Evolutionary conservation across 2,888 invertebrate genomes (phyloP).

Genomic region (Papilio gigon): DNA sequence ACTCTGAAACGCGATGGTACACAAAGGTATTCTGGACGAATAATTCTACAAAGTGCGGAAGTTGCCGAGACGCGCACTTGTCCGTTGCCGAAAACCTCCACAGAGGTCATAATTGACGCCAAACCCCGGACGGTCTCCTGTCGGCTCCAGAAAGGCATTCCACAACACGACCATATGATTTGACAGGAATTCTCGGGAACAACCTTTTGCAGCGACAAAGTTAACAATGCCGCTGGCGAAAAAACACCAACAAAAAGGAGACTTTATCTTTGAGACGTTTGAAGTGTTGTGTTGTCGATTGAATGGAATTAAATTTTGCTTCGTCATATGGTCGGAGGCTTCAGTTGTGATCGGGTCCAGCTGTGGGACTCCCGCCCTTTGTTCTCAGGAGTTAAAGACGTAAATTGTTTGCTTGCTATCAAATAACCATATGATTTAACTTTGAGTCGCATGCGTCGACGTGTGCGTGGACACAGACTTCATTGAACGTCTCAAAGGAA

Average conservation of each 20-base stretch:
- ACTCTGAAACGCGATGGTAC: not conserved
- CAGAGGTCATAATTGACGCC: slow-evolving; percentile 35
- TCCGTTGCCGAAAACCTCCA: slow-evolving; percentile 28
- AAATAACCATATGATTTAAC: slow-evolving; percentile 69
- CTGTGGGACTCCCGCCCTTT: slow-evolving; percentile 46
- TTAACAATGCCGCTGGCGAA: slow-evolving; percentile 26
- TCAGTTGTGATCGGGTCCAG: slow-evolving; percentile 8
- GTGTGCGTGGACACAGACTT: slow-evolving; percentile 62
- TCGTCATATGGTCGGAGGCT: slow-evolving; percentile 39
- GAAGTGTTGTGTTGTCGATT: not conserved
- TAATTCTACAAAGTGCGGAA: slow-evolving; percentile 27
- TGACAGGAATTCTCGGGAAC: slow-evolving; percentile 50
- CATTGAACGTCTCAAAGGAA: not conserved
- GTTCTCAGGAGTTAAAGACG: fast-evolving
- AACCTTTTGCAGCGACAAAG: slow-evolving; percentile 26
- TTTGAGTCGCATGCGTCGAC: slow-evolving; percentile 57
- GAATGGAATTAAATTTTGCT: slow-evolving; percentile 35
- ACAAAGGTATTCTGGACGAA: slow-evolving; percentile 1
- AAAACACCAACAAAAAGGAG: slow-evolving; percentile 8
- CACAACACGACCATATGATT: slow-evolving; percentile 52
- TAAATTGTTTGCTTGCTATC: slow-evolving; percentile 41
- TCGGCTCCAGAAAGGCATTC: slow-evolving; percentile 48
- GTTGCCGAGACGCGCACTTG: slow-evolving; percentile 35
- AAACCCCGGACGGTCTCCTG: slow-evolving; percentile 34
- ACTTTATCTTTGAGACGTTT: slow-evolving; percentile 22